Evolutionary conservation across 2,113 vertebrate genomes (phyloP).

Genomic region (Laticauda laticaudata): DNA sequence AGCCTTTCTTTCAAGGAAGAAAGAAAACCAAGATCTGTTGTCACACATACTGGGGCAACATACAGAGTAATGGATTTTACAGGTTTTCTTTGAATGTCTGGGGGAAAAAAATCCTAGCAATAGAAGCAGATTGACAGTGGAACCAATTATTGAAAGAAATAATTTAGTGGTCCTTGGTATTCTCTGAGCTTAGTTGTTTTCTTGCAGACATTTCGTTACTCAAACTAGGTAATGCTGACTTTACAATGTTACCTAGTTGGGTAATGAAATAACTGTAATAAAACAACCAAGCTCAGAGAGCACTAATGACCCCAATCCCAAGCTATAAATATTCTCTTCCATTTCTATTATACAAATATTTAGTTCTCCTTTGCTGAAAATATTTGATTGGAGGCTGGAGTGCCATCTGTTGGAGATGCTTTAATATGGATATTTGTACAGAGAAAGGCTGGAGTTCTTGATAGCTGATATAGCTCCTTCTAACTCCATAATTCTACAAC

Average conservation of each 20-base stretch:
- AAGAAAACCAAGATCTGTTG: background rate
- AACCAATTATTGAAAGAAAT: background rate
- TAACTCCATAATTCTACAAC: background rate
- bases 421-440: background rate
- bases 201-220: background rate
- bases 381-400: background rate
- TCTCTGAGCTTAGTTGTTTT: background rate
- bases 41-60: background rate
- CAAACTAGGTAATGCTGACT: background rate
- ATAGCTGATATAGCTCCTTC: background rate
- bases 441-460: background rate
- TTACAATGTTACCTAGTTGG: background rate
- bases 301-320: background rate
- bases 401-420: background rate
- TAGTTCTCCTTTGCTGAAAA: background rate
- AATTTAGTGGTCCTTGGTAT: background rate
- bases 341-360: background rate
- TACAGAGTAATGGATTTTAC: background rate
- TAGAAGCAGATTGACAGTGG: background rate
- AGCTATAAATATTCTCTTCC: background rate
- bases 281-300: background rate
- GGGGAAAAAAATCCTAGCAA: background rate
- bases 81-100: background rate
- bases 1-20: background rate
- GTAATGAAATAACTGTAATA: background rate